These are phyloP conservation scores for Danaus plexippus DNA, from an alignment of 1,140 invertebrate genomes.

Conservation along the genomic window DNA sequence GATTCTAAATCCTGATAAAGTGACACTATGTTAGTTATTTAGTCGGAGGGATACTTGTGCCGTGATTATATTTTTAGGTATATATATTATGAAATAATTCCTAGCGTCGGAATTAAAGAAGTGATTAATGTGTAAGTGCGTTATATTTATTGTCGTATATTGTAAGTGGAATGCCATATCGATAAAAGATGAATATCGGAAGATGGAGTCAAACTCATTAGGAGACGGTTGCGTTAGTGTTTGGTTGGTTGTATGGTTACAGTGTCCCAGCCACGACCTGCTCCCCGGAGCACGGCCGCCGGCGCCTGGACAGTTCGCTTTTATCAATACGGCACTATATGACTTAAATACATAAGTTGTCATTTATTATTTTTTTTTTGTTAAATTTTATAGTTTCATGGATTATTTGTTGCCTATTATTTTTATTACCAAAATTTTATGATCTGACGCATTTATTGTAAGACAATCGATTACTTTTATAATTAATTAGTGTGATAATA, in stretches of 20 bases:
- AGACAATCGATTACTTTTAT: constrained; percentile 71
- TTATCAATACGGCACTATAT: constrained; percentile 70
- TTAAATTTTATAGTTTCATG: constrained; percentile 67
- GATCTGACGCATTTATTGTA: constrained; percentile 72
- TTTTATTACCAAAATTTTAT: constrained; percentile 69
- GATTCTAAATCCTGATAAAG: constrained; percentile 73
- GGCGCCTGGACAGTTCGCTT: constrained; percentile 54
- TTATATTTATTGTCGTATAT: constrained; percentile 72
- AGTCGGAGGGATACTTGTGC: constrained; percentile 72
- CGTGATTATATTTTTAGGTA: constrained; percentile 73
- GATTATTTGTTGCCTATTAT: constrained; percentile 69
- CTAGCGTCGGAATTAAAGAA: constrained; percentile 72
- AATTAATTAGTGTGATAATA: constrained; percentile 70
- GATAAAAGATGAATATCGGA: constrained; percentile 70
- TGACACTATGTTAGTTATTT: constrained; percentile 71
- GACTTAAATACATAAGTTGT: constrained; percentile 67
- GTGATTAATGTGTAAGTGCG: constrained; percentile 72
- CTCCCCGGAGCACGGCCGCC: constrained; percentile 14
- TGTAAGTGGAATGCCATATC: constrained; percentile 71
- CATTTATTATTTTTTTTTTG: constrained; percentile 68
- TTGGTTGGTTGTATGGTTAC: constrained; percentile 18
- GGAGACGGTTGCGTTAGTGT: constrained; percentile 26
- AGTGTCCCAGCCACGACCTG: background rate
- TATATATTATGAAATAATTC: constrained; percentile 72
- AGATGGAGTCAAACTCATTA: constrained; percentile 65